These are phyloP conservation scores for Thymelicus sylvestris DNA, from an alignment of 2,888 invertebrate species.

Conservation along the genomic window DNA sequence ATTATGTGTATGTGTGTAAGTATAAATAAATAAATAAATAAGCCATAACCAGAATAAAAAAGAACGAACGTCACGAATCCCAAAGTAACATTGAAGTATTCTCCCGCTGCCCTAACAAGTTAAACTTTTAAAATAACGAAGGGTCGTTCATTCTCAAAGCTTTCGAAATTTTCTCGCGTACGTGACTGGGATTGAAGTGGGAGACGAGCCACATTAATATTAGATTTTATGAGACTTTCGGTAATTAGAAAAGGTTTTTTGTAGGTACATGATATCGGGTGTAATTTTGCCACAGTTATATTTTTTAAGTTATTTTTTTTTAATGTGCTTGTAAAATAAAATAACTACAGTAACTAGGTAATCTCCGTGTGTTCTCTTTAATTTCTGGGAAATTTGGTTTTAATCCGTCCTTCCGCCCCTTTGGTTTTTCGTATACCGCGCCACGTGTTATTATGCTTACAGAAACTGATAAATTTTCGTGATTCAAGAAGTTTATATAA, in stretches of 20 bases:
- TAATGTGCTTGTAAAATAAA: too few relatives aligned
- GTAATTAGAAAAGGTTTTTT: not conserved
- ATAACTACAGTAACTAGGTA: too few relatives aligned
- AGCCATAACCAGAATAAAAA: not conserved
- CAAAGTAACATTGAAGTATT: not conserved
- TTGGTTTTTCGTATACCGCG: too few relatives aligned
- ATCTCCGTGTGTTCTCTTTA: too few relatives aligned
- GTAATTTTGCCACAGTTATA: not conserved
- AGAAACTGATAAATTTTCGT: too few relatives aligned
- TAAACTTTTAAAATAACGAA: constrained; percentile 13
- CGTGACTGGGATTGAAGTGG: constrained; percentile 1
- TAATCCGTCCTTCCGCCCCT: too few relatives aligned
- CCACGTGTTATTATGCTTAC: too few relatives aligned
- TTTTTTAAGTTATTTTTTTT: too few relatives aligned
- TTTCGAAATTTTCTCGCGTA: constrained; percentile 13
- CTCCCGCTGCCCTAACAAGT: not conserved
- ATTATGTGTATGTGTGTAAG: too few relatives aligned
- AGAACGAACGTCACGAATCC: not conserved
- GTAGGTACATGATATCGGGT: not conserved
- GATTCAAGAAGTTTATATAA: too few relatives aligned
- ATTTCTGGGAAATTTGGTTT: too few relatives aligned
- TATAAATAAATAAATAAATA: too few relatives aligned
- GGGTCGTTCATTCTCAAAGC: constrained; percentile 12
- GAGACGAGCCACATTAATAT: not conserved
- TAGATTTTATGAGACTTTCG: not conserved